Conservation (phyloP, 2,888 invertebrate species). For the Calliopum simillimum region DNA sequence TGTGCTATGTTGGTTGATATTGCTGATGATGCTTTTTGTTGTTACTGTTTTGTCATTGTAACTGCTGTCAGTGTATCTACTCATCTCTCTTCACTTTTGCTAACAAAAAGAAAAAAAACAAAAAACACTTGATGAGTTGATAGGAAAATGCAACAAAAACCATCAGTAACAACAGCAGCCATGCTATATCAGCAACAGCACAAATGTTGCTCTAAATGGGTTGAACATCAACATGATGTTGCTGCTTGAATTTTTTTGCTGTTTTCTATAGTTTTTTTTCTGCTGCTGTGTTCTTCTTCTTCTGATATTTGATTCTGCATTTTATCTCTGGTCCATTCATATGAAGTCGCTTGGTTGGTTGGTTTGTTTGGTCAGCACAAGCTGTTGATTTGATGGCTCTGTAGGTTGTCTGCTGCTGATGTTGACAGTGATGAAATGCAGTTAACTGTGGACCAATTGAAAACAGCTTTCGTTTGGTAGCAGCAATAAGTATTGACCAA, state of each 20-base stretch:
- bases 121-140: conserved; percentile 22
- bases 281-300: not conserved
- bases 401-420: conserved; percentile 4
- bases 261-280: not conserved
- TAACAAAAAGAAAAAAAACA: not conserved
- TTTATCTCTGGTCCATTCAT: conserved; percentile 22
- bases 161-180: conserved; percentile 10
- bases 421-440: conserved; percentile 28
- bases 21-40: conserved; percentile 10
- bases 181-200: conserved; percentile 11
- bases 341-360: conserved; percentile 6
- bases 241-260: not conserved
- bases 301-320: conserved; percentile 21
- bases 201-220: conserved; percentile 22
- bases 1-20: conserved; percentile 14
- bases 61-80: not conserved
- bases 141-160: conserved; percentile 13
- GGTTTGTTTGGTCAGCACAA: not conserved
- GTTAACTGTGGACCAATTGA: conserved; percentile 30
- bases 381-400: conserved; percentile 7
- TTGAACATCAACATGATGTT: not conserved
- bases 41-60: conserved; percentile 3
- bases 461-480: not conserved
- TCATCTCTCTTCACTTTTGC: not conserved
- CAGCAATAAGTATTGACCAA: no score